Evolutionary conservation across 2,113 vertebrate species (phyloP).

Genomic region (Psilopsiagon aurifrons): DNA sequence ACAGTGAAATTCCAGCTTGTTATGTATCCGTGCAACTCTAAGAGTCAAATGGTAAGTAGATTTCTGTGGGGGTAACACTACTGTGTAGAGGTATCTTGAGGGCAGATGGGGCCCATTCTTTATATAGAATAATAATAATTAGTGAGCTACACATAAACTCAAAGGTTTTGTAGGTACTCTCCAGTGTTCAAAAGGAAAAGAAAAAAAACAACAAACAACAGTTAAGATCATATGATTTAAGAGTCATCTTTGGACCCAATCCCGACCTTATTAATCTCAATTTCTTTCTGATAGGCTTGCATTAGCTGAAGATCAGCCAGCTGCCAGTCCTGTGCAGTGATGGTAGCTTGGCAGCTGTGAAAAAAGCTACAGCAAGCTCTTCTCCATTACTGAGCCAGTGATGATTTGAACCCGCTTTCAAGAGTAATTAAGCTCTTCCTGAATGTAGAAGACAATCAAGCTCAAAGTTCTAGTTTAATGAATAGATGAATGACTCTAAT

Average conservation of each 20-base stretch:
- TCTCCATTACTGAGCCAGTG: neutral
- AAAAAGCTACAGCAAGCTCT: neutral
- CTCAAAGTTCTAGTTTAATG: neutral
- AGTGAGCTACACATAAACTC: neutral
- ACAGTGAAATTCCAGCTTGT: neutral
- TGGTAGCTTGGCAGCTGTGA: neutral
- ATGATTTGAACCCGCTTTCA: neutral
- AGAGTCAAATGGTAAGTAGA: neutral
- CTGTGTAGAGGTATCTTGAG: neutral
- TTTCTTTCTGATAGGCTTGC: neutral
- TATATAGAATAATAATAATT: neutral
- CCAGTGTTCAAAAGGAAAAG: neutral
- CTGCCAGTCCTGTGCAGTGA: neutral
- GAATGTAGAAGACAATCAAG: neutral
- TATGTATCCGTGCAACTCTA: neutral
- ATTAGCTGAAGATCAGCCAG: neutral
- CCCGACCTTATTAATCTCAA: neutral
- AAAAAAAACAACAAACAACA: neutral
- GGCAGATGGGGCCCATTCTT: neutral
- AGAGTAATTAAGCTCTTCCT: neutral
- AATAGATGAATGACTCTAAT: neutral
- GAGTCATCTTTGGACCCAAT: neutral
- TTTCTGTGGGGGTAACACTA: fast-evolving
- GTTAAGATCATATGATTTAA: neutral
- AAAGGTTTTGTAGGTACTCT: neutral